Evolutionary conservation across 2,888 invertebrate species (phyloP), one percentile per base, ranked within the genome.

Genomic region (Sinotaia quadrata): DNA sequence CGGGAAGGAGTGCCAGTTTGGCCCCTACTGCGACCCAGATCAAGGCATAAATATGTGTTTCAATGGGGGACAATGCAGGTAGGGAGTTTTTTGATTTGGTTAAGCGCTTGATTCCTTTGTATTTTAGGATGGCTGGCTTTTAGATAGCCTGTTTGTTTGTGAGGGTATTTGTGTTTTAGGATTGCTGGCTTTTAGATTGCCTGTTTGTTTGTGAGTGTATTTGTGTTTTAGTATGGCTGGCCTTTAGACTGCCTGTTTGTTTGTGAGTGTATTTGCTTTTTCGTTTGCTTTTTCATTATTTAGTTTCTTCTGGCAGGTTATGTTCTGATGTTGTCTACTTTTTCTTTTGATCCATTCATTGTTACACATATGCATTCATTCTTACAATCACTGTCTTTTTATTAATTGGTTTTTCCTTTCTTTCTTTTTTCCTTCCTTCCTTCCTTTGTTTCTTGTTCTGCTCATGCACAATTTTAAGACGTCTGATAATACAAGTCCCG

Each of bases 51-150:
- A 86, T 71, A 77, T 78, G 84, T 96, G 96, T 88, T 91, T 92
- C 87, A 95, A 95, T 83, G 94, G 93, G 44, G 95, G 94, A 72
- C 92, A 91, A 60, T 96, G 96, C 92, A 93, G 94, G 95, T 95
- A 91, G 91, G 89, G 75, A 3, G n/a, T n/a, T 1, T 10, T 44
- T 12, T 33, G 29, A 4, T 15, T 34, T 44, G 44, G 8, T 33
- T 2, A 4, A 36, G 7, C 4, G n/a, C 4, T 44, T 36, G 5
- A 12, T 33, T 36, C 4, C 5, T 31, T 10, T 21, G 27, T 21
- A 12, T 7, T 24, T 5, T 31, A 29, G 12, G 2, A 1, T 2
- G 44, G n/a, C n/a, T n/a, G 41, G 10, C 10, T 12, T 15, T 41
- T 15, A 41, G 41, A 41, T 15, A 41, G 10, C 15, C 41, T 49